Base-by-base conservation (phyloP, 2,113 vertebrate species). In the Mesocricetus auratus region DNA sequence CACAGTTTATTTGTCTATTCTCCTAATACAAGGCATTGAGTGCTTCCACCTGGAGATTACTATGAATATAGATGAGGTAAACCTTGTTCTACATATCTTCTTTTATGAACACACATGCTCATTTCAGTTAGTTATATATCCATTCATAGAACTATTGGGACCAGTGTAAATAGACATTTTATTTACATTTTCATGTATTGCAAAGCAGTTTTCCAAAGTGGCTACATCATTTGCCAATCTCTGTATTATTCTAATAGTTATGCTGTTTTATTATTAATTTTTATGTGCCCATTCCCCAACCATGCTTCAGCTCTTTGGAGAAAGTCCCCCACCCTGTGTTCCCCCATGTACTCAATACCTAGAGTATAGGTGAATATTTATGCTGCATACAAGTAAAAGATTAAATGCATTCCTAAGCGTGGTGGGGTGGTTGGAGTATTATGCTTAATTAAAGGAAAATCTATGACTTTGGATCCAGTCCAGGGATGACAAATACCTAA, bases 401-500 rank as follows among this genome's bases (percentile, higher is more conserved):
- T 56, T 71, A 91, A 82, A 66, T 47, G 42, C 56, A 93, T 58
- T 94, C 53, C 62, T n/a, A 19, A 91, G 15, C 71, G 13, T 22
- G 21, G 66, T 74, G 10, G 36, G 26, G 8, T 8, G 26, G 33
- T 87, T 47, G n/a, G 53, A 42, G 79, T 68, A 45, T 50, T 21
- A 56, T 68, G n/a, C 85, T 86, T 93, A 58, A 81, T 73, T 64
- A 83, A 75, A 96, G 73, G 50, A 75, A 94, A 91, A 58, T 60
- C 77, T 73, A 91, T 58, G 47, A 58, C 36, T n/a, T 50, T 62
- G 22, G 53, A 82, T 45, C 8, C 85, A 74, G 71, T 66, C 56
- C 77, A 92, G 36, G 33, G 39, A 85, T 93, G 75, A 92, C 89
- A 91, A 74, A 60, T 24, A 26, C 66, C 60, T 92, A 36, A 62